phyloP scores from a whole-genome alignment of 2,113 vertebrate genomes.

The Poeciliopsis occidentalis region DNA sequence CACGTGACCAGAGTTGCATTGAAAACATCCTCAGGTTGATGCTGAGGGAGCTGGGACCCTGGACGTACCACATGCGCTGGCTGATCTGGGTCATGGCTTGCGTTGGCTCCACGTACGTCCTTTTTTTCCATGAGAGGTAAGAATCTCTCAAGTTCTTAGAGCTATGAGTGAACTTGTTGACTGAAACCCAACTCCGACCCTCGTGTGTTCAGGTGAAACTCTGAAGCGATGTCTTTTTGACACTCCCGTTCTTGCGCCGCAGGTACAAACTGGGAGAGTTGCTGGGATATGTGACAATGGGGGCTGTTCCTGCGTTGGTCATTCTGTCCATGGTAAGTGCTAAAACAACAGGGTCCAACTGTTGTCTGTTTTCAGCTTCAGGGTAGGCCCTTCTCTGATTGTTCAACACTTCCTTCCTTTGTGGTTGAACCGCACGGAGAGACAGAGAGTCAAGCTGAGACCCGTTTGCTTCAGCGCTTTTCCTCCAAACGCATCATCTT shows the following conservation, averaged over 20 bases:
- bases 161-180: background rate
- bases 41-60: conserved; percentile 89
- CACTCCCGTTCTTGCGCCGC: conserved; percentile 27
- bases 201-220: conserved; percentile 42
- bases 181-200: conserved; percentile 28
- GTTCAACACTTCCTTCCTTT: conserved; percentile 45
- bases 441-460: background rate
- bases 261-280: conserved; percentile 95
- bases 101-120: conserved; percentile 84
- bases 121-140: conserved; percentile 93
- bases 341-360: background rate
- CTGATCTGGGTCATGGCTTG: conserved; percentile 92
- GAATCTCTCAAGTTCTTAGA: background rate
- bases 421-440: background rate
- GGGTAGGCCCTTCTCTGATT: background rate
- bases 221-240: conserved; percentile 9
- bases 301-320: conserved; percentile 88
- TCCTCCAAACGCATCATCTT: background rate
- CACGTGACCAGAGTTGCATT: conserved; percentile 6
- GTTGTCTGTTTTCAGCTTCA: background rate
- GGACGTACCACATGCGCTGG: conserved; percentile 92
- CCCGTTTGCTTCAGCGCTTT: background rate
- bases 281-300: conserved; percentile 89
- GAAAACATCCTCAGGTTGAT: conserved; percentile 80
- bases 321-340: conserved; percentile 92